phyloP scores from a whole-genome alignment of 2,888 invertebrate species.

The Aromia moschata region DNA sequence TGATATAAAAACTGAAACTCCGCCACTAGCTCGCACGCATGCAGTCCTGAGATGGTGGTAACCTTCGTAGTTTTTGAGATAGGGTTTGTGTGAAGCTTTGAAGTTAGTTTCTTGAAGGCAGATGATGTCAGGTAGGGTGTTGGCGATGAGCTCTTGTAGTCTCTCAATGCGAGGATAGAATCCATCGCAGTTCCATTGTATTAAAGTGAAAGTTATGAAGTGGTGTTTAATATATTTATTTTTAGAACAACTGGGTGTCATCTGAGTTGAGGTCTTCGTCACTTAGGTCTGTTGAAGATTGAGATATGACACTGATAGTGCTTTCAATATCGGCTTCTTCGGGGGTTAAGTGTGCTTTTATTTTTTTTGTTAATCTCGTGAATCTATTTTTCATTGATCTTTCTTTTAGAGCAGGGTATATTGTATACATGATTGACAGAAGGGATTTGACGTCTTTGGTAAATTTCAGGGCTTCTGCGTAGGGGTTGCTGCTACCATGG shows the following conservation, averaged over 20 bases:
- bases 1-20: constrained; percentile 26
- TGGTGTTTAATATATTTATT: not conserved
- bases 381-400: constrained; percentile 27
- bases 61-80: constrained; percentile 24
- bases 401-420: constrained; percentile 22
- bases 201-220: constrained; percentile 9
- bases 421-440: constrained; percentile 16
- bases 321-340: constrained; percentile 7
- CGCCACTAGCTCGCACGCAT: constrained; percentile 24
- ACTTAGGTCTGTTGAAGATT: constrained; percentile 4
- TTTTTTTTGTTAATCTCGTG: constrained; percentile 24
- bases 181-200: constrained; percentile 32
- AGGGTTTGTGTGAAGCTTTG: constrained; percentile 22
- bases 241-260: not conserved
- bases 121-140: constrained; percentile 17
- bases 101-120: constrained; percentile 37
- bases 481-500: not conserved
- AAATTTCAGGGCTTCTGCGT: constrained; percentile 9
- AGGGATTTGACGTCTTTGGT: constrained; percentile 20
- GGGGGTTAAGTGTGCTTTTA: constrained; percentile 12
- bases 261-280: constrained; percentile 12
- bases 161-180: constrained; percentile 28
- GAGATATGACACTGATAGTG: not conserved
- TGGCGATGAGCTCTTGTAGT: constrained; percentile 28
- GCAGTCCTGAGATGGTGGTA: constrained; percentile 22